Percentiles rank a stretch among this genome's conserved stretches.
These are phyloP conservation scores for Lepidostoma basale DNA, from an alignment of 1,140 invertebrate species.

Conservation along the genomic window DNA sequence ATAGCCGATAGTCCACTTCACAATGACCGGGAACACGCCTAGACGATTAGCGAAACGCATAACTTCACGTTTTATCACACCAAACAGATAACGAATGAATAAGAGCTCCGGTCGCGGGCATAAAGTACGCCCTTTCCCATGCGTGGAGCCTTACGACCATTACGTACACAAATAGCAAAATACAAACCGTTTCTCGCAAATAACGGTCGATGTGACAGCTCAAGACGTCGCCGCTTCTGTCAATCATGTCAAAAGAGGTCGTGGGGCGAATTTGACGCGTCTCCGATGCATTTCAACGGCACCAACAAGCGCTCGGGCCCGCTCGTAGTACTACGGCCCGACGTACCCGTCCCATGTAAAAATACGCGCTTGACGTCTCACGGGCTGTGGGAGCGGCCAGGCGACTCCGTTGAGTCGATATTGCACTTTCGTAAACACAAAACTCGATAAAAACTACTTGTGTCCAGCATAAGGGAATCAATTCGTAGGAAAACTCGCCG, in stretches of 20 bases:
- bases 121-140: conserved; percentile 35
- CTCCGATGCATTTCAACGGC: conserved; percentile 33
- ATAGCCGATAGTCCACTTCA: background rate
- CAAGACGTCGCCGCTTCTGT: conserved; percentile 30
- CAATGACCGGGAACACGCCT: conserved; percentile 22
- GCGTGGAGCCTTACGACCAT: conserved; percentile 19
- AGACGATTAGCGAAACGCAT: background rate
- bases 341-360: conserved; percentile 30
- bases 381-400: conserved; percentile 29
- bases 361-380: conserved; percentile 37
- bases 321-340: conserved; percentile 24
- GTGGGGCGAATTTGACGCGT: conserved; percentile 27
- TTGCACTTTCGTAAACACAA: conserved; percentile 14
- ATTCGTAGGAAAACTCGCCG: conserved; percentile 12
- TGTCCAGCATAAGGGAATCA: background rate
- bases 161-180: conserved; percentile 30
- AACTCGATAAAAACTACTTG: background rate
- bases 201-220: conserved; percentile 33
- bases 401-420: background rate
- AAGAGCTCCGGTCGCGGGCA: background rate
- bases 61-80: conserved; percentile 23
- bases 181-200: conserved; percentile 30
- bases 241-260: conserved; percentile 35
- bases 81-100: conserved; percentile 28
- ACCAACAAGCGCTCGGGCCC: conserved; percentile 21